phyloP scores from a whole-genome alignment of 1,140 invertebrate genomes.

The Zaprionus davidi region DNA sequence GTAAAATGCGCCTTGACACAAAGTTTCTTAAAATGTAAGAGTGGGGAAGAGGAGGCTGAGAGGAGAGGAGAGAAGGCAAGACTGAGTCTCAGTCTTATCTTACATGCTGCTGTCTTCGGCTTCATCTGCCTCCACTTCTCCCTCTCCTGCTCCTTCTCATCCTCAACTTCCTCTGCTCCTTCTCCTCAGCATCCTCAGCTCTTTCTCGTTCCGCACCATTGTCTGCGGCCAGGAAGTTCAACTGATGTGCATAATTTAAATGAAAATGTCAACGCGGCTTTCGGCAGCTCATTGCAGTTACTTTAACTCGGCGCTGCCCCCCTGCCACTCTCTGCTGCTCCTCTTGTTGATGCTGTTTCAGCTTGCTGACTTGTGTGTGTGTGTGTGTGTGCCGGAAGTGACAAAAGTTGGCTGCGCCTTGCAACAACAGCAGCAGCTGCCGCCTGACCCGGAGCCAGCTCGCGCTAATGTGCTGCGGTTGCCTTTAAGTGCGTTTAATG shows the following conservation, averaged over 20 bases:
- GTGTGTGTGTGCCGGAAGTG: constrained; percentile 55
- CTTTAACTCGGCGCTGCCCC: constrained; percentile 36
- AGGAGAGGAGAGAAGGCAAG: background rate
- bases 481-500: constrained; percentile 70
- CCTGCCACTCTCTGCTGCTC: background rate
- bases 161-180: background rate
- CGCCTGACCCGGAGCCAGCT: too few relatives aligned
- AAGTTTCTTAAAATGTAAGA: constrained; percentile 52
- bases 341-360: constrained; percentile 10
- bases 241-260: constrained; percentile 83
- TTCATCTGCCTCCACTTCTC: constrained; percentile 16
- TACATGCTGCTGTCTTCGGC: constrained; percentile 43
- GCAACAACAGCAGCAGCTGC: background rate
- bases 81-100: constrained; percentile 55
- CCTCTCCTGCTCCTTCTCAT: background rate
- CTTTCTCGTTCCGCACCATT: constrained; percentile 14
- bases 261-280: constrained; percentile 82
- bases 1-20: constrained; percentile 80
- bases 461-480: constrained; percentile 51
- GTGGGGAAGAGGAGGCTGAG: background rate
- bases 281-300: constrained; percentile 75
- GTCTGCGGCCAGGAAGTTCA: constrained; percentile 66
- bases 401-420: constrained; percentile 54
- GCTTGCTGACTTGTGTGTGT: constrained; percentile 18
- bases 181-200: background rate